These are phyloP conservation scores for Oryzias sinensis DNA, from an alignment of 2,797 vertebrate genomes.

Conservation along the genomic window DNA sequence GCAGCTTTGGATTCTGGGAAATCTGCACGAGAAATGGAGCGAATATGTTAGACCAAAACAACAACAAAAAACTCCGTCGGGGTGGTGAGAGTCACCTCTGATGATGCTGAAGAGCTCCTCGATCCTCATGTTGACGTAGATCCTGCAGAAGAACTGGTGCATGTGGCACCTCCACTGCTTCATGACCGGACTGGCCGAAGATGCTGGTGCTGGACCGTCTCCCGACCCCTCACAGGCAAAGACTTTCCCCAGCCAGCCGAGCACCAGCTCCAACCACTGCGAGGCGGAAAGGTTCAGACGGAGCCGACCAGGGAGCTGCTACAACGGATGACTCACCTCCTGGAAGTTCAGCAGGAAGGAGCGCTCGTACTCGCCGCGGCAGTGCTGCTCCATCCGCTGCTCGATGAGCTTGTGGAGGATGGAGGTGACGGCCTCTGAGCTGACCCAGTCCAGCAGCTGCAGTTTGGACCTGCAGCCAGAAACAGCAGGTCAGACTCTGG, in stretches of 20 bases:
- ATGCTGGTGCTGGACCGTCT: constrained; percentile 23
- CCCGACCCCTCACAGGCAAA: constrained; percentile 80
- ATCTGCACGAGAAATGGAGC: constrained; percentile 70
- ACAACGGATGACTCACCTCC: constrained; percentile 74
- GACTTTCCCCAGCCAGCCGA: constrained; percentile 93
- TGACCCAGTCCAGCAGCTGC: constrained; percentile 91
- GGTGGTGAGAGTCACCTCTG: constrained; percentile 76
- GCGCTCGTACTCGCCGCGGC: constrained; percentile 91
- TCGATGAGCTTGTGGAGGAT: constrained; percentile 92
- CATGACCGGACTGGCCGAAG: constrained; percentile 71
- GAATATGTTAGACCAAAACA: not conserved
- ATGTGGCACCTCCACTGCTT: constrained; percentile 94
- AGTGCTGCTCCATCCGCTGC: constrained; percentile 92
- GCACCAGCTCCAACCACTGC: constrained; percentile 94
- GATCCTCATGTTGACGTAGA: constrained; percentile 94
- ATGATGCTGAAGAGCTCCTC: constrained; percentile 98
- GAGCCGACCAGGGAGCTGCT: too few species aligned
- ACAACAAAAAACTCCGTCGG: too few species aligned
- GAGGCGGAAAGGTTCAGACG: not conserved
- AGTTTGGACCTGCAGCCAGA: constrained; percentile 79
- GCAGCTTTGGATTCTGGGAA: constrained; percentile 97
- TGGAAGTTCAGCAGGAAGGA: constrained; percentile 93
- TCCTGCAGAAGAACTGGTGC: constrained; percentile 94
- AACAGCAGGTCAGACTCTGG: not conserved
- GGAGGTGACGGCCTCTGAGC: constrained; percentile 89